These are phyloP conservation scores for Petrolisthes manimaculis DNA, from an alignment of 2,888 invertebrate genomes.

Conservation along the genomic window DNA sequence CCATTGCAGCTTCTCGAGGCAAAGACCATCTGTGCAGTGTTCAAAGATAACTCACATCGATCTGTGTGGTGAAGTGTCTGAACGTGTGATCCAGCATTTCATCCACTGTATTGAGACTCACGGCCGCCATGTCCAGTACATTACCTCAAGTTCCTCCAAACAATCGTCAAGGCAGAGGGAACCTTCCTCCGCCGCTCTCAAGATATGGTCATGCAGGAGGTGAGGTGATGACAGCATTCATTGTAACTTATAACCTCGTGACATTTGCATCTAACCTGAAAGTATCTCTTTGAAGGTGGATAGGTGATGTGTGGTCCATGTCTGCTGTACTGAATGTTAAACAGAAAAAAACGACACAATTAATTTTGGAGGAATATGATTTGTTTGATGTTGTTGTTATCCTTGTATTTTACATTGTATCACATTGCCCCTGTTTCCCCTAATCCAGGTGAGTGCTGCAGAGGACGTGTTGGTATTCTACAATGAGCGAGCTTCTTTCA, in stretches of 20 bases:
- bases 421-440: conserved; percentile 21
- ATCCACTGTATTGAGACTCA: conserved; percentile 98
- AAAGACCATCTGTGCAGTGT: conserved; percentile 95
- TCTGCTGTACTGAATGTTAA: neutral
- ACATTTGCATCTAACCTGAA: neutral
- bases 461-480: conserved; percentile 98
- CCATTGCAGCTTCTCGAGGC: conserved; percentile 87
- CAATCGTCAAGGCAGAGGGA: conserved; percentile 89
- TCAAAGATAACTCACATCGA: conserved; percentile 93
- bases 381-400: neutral
- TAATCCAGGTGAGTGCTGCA: conserved; percentile 89
- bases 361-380: neutral
- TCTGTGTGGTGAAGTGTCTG: conserved; percentile 95
- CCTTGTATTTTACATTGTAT: neutral
- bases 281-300: neutral
- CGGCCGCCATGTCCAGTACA: conserved; percentile 86
- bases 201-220: conserved; percentile 99
- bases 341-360: neutral
- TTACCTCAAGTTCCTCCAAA: conserved; percentile 89
- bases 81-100: conserved; percentile 97
- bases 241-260: no score
- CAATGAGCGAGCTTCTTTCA: conserved; percentile 94
- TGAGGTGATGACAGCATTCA: conserved; percentile 68
- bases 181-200: conserved; percentile 90
- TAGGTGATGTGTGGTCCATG: neutral